These are phyloP conservation scores for Falco novaeseelandiae DNA, from an alignment of 2,797 vertebrate genomes.

Conservation along the genomic window DNA sequence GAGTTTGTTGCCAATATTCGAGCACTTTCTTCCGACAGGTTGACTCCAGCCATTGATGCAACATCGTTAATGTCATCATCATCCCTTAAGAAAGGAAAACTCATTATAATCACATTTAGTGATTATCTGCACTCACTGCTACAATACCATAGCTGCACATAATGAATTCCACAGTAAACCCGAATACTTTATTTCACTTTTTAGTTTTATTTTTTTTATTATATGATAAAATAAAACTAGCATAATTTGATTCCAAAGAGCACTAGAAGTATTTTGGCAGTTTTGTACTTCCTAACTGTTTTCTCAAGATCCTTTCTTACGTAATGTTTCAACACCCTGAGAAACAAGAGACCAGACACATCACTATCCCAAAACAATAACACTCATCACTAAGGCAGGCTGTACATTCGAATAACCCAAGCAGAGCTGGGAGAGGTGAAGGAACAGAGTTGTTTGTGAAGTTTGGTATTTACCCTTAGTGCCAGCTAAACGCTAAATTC, in stretches of 20 bases:
- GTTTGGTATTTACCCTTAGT: background rate
- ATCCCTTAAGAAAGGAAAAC: conserved; percentile 79
- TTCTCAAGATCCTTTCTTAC: background rate
- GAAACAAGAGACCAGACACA: background rate
- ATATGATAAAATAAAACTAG: background rate
- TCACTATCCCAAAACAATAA: background rate
- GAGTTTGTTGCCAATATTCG: conserved; percentile 93
- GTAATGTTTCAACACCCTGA: background rate
- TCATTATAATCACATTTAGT: background rate
- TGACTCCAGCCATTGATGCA: conserved; percentile 95
- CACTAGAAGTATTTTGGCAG: background rate
- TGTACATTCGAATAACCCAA: background rate
- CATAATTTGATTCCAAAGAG: background rate
- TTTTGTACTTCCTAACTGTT: background rate
- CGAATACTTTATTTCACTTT: background rate
- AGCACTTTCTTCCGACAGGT: conserved; percentile 93
- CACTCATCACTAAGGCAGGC: background rate
- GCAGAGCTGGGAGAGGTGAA: background rate
- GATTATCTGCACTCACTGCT: background rate
- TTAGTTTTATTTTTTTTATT: conserved; percentile 2
- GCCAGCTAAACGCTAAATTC: conserved; percentile 18
- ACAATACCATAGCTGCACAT: background rate
- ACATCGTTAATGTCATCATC: conserved; percentile 97
- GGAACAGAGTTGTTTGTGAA: background rate
- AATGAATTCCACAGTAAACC: background rate